Base-by-base conservation (phyloP, 2,113 vertebrate species). In the Siniperca chuatsi region DNA sequence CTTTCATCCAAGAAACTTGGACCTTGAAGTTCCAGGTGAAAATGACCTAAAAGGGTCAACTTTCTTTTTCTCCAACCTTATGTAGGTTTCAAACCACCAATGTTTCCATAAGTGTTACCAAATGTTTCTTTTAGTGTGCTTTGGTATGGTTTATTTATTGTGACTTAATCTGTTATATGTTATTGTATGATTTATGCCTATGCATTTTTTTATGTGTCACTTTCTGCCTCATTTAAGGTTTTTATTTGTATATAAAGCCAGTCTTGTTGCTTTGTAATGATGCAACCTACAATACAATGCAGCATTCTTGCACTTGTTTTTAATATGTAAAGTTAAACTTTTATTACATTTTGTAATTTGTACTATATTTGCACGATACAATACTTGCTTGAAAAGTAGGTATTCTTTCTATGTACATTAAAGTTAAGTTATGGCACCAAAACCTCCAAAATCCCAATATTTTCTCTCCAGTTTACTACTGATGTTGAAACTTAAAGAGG, bases 21-120 rank as follows among this genome's bases (percentile, higher is more conserved):
- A 95, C 42, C 92, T 96, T 58, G 95, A 96, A 4, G 95, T 96
- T 87, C 95, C 95, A 73, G 35, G 64, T 64, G 68, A 75, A 69
- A 81, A 82, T 23, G 78, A 90, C 8, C 23, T 42, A 10, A 96
- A 93, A 83, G 91, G 91, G 16, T 91, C 93, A 40, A 89, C 81
- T 0, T 92, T 77, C 81, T 90, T 91, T 76, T 92, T 93, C 60
- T 93, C 92, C 11, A 88, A 93, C 76, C 89, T 94, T 12, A 83
- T 94, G 4, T 95, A 94, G 40, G 29, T 67, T 68, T 71, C 1
- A 76, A 40, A 74, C 23, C 23, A 65, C 44, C 23, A 9, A 10
- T 62, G 9, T 33, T 74, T 73, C 23, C 8, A 68, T 6, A 1
- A 16, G 35, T 8, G 2, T n/a, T 23, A 25, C 4, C 12, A 69